These are phyloP conservation scores for Sarcophaga carnaria DNA, from an alignment of 2,888 invertebrate genomes.

Conservation along the genomic window DNA sequence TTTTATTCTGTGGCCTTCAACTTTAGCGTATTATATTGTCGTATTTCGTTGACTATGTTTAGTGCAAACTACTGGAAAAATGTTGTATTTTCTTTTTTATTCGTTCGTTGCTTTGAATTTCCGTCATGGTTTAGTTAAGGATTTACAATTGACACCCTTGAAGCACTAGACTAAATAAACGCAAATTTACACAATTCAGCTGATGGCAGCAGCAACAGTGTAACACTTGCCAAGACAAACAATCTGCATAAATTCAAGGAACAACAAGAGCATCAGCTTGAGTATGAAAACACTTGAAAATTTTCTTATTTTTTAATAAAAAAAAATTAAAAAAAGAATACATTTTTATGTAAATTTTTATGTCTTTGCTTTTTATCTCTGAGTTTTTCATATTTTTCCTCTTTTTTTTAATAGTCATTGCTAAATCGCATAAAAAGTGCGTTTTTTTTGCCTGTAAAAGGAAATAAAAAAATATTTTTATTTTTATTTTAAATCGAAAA, in stretches of 20 bases:
- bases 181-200: background rate
- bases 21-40: no score
- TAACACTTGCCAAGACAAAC: background rate
- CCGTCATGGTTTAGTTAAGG: slow-evolving; percentile 17
- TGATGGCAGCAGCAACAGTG: background rate
- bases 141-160: slow-evolving; percentile 54
- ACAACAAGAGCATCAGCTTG: slow-evolving; percentile 17
- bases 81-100: background rate
- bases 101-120: slow-evolving; percentile 40
- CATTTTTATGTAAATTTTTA: background rate
- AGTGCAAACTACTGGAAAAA: no score
- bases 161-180: slow-evolving; percentile 29
- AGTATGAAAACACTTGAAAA: slow-evolving; percentile 2
- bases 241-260: slow-evolving; percentile 39
- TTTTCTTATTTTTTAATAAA: background rate
- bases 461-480: background rate
- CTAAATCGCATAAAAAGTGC: background rate
- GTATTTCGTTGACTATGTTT: no score
- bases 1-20: no score
- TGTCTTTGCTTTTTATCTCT: background rate
- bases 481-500: background rate
- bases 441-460: background rate
- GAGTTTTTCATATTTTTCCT: background rate
- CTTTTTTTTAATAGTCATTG: no score
- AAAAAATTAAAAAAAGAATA: background rate